These are phyloP conservation scores for Homalodisca vitripennis DNA, from an alignment of 1,140 invertebrate genomes.

Conservation along the genomic window DNA sequence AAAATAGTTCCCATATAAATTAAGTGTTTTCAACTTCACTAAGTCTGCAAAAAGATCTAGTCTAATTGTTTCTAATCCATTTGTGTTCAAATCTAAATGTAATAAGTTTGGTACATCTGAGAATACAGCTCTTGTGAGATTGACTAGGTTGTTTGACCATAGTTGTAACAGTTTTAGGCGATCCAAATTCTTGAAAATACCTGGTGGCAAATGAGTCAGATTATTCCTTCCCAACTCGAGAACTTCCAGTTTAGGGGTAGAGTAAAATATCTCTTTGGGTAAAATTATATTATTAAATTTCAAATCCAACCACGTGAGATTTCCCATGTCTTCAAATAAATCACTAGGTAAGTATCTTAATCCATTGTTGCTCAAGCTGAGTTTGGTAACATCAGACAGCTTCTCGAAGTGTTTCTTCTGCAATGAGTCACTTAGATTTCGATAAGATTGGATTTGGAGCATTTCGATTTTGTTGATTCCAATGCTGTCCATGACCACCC, in stretches of 20 bases:
- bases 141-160: constrained; percentile 60
- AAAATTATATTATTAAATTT: constrained; percentile 54
- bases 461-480: constrained; percentile 49
- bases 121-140: constrained; percentile 58
- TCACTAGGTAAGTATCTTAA: constrained; percentile 56
- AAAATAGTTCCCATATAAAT: constrained; percentile 60
- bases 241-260: constrained; percentile 53
- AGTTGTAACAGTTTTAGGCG: constrained; percentile 57
- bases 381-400: constrained; percentile 50
- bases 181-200: constrained; percentile 58
- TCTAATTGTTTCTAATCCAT: constrained; percentile 58
- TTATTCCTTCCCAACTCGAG: constrained; percentile 63
- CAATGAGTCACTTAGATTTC: constrained; percentile 51
- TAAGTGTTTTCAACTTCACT: constrained; percentile 56
- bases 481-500: constrained; percentile 42
- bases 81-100: constrained; percentile 60
- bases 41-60: constrained; percentile 57
- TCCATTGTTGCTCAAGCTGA: constrained; percentile 52
- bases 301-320: constrained; percentile 59
- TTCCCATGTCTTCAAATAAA: constrained; percentile 56
- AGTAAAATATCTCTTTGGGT: constrained; percentile 42
- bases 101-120: constrained; percentile 55
- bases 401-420: constrained; percentile 54
- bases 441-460: constrained; percentile 51
- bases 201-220: constrained; percentile 54